A percentile compares a stretch with the other conserved stretches of the same genome.
phyloP scores from a whole-genome alignment of 2,888 invertebrate genomes.

The Zelleria hepariella region DNA sequence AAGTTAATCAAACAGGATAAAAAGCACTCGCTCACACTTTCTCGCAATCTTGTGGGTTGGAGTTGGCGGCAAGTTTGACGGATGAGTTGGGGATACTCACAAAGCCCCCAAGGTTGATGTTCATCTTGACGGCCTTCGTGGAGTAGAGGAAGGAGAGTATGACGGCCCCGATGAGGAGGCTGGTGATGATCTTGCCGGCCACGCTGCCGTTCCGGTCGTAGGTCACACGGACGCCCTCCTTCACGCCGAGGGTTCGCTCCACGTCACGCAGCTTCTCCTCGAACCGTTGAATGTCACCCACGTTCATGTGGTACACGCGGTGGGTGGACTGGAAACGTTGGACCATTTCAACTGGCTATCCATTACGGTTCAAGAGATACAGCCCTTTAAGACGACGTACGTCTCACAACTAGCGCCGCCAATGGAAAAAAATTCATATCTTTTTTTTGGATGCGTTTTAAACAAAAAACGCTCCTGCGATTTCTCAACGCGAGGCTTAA shows the following conservation, averaged over 20 bases:
- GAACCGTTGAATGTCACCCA: slow-evolving; percentile 86
- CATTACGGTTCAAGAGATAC: too few relatives aligned
- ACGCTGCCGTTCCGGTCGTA: slow-evolving; percentile 86
- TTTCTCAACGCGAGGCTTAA: too few relatives aligned
- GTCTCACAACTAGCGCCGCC: too few relatives aligned
- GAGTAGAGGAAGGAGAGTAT: slow-evolving; percentile 78
- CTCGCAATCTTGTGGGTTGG: too few relatives aligned
- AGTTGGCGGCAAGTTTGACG: neutral
- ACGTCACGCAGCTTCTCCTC: slow-evolving; percentile 91
- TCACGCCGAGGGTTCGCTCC: slow-evolving; percentile 85
- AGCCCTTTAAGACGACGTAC: too few relatives aligned
- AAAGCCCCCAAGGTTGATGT: slow-evolving; percentile 80
- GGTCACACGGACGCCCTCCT: slow-evolving; percentile 85
- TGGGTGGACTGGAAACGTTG: slow-evolving; percentile 65
- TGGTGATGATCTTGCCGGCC: slow-evolving; percentile 78
- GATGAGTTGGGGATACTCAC: slow-evolving; percentile 64
- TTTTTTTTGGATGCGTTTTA: too few relatives aligned
- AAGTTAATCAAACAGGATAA: too few relatives aligned
- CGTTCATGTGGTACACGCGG: slow-evolving; percentile 85
- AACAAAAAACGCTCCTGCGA: too few relatives aligned
- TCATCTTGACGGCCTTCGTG: slow-evolving; percentile 77
- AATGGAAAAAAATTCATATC: too few relatives aligned
- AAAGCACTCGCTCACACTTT: too few relatives aligned
- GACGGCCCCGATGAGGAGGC: slow-evolving; percentile 77
- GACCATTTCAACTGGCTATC: too few relatives aligned